Conservation (phyloP, 2,113 vertebrate genomes). For the Elaphurus davidianus region DNA sequence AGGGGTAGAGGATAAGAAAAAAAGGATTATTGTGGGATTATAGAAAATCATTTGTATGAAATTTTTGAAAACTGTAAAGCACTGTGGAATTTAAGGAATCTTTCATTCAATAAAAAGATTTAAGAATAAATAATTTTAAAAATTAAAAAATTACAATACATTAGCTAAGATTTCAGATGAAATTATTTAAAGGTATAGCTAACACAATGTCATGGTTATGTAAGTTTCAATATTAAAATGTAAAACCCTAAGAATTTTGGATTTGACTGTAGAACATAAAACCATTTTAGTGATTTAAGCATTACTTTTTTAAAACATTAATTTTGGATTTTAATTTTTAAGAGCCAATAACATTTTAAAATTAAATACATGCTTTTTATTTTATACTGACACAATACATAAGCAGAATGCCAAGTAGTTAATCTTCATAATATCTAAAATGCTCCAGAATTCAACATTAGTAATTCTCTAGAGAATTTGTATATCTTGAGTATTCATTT, state of each 20-base stretch:
- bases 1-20: background rate
- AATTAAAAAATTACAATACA: background rate
- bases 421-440: conserved; percentile 10
- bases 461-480: background rate
- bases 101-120: background rate
- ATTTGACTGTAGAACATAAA: background rate
- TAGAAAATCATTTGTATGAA: background rate
- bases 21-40: background rate
- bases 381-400: background rate
- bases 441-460: conserved; percentile 1
- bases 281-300: background rate
- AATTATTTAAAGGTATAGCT: background rate
- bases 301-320: background rate
- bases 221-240: background rate
- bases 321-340: background rate
- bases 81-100: background rate
- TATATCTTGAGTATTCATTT: background rate
- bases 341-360: conserved; percentile 2
- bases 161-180: background rate
- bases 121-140: background rate
- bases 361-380: background rate
- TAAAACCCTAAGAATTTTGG: background rate
- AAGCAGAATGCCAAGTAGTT: background rate
- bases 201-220: background rate
- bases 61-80: background rate